phyloP scores from a whole-genome alignment of 1,140 invertebrate genomes.

The Bemisia tabaci region DNA sequence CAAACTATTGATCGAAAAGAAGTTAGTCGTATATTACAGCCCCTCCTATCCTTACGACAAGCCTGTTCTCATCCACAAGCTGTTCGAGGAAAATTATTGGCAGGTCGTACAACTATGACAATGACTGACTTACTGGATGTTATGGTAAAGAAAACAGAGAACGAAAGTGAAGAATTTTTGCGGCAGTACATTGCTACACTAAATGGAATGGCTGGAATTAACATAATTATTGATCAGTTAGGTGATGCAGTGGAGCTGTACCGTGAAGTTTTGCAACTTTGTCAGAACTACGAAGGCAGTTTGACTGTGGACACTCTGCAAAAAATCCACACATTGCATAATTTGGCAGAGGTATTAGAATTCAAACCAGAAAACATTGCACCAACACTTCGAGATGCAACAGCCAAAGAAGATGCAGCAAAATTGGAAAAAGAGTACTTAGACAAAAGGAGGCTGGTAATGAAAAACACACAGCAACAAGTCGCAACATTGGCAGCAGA shows the following conservation, averaged over 20 bases:
- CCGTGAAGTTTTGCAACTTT: slow-evolving; percentile 39
- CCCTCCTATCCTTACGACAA: slow-evolving; percentile 50
- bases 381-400: slow-evolving; percentile 38
- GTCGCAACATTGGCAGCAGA: slow-evolving; percentile 5
- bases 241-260: slow-evolving; percentile 43
- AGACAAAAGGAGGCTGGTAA: slow-evolving; percentile 27
- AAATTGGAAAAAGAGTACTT: slow-evolving; percentile 46
- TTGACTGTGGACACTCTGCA: slow-evolving; percentile 26
- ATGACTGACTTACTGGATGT: slow-evolving; percentile 53
- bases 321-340: slow-evolving; percentile 53
- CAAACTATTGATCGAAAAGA: slow-evolving; percentile 7
- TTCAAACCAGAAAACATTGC: slow-evolving; percentile 27
- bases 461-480: slow-evolving; percentile 5
- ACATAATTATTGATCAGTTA: slow-evolving; percentile 42
- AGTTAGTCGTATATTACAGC: slow-evolving; percentile 37
- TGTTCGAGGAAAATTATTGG: slow-evolving; percentile 41
- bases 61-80: slow-evolving; percentile 58
- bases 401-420: slow-evolving; percentile 35
- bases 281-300: slow-evolving; percentile 36
- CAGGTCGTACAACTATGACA: slow-evolving; percentile 42
- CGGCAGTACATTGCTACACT: slow-evolving; percentile 44
- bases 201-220: slow-evolving; percentile 51
- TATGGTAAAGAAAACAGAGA: slow-evolving; percentile 46
- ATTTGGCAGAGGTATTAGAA: slow-evolving; percentile 41
- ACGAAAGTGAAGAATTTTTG: slow-evolving; percentile 50